These are phyloP conservation scores for Enteromius trimaculatus DNA, from an alignment of 2,797 vertebrate genomes.

Conservation along the genomic window DNA sequence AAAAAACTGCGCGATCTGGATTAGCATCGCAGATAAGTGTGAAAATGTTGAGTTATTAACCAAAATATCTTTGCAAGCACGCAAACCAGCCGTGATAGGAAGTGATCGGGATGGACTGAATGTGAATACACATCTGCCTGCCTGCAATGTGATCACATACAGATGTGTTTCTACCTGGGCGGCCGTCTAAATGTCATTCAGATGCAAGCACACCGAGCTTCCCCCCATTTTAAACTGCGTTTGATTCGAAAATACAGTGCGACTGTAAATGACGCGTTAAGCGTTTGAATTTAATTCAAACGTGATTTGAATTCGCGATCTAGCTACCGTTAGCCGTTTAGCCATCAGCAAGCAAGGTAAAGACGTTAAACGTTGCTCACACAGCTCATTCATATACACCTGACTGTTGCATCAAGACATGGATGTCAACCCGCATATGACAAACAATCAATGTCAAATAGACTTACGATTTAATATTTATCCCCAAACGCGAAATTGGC, in stretches of 20 bases:
- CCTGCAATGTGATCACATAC: conserved; percentile 75
- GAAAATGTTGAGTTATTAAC: not conserved
- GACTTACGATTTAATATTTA: conserved; percentile 80
- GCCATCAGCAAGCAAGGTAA: conserved; percentile 66
- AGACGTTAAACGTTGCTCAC: conserved; percentile 75
- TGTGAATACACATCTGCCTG: conserved; percentile 44
- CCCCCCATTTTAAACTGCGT: not conserved
- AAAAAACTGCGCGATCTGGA: not conserved
- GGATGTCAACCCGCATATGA: conserved; percentile 76
- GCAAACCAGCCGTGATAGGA: not conserved
- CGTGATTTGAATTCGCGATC: conserved; percentile 62
- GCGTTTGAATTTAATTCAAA: conserved; percentile 62
- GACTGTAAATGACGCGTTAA: not conserved
- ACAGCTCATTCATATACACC: conserved; percentile 75
- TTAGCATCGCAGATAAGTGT: not conserved
- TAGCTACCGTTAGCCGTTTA: conserved; percentile 62
- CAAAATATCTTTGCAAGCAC: not conserved
- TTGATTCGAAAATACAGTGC: not conserved
- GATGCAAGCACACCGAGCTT: conserved; percentile 27
- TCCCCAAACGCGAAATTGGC: conserved; percentile 82
- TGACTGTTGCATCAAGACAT: conserved; percentile 77
- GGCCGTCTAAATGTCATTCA: conserved; percentile 58
- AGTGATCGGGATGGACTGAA: conserved; percentile 7
- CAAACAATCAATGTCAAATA: conserved; percentile 73
- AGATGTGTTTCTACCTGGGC: conserved; percentile 73